phyloP scores from a whole-genome alignment of 2,797 vertebrate genomes.

The Arrhamphus sclerolepis region DNA sequence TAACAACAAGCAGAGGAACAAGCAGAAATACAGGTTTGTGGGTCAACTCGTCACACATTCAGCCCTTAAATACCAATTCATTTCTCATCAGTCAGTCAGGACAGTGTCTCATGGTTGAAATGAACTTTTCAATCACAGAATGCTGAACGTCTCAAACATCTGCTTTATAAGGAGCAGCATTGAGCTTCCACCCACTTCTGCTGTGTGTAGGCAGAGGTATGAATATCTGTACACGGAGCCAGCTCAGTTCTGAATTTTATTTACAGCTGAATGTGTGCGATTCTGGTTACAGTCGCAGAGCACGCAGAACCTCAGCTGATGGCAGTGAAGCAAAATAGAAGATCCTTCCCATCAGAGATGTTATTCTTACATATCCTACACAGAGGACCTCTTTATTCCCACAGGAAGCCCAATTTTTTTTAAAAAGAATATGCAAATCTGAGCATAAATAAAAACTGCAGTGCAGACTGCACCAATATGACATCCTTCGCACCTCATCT shows the following conservation, averaged over 20 bases:
- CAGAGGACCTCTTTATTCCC: too few relatives aligned
- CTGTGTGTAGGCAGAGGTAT: constrained; percentile 52
- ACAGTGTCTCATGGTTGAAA: not conserved
- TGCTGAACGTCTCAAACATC: constrained; percentile 36
- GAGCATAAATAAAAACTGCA: too few relatives aligned
- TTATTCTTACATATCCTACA: too few relatives aligned
- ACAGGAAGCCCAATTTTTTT: too few relatives aligned
- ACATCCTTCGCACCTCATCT: not conserved
- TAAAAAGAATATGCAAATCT: too few relatives aligned
- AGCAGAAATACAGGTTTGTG: not conserved
- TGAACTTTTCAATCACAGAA: constrained; percentile 26
- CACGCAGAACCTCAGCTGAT: constrained; percentile 72
- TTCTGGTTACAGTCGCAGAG: constrained; percentile 47
- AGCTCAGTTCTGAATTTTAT: constrained; percentile 67
- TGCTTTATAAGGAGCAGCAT: constrained; percentile 43
- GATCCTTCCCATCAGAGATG: too few relatives aligned
- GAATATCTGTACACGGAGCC: constrained; percentile 33
- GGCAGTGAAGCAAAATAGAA: constrained; percentile 55
- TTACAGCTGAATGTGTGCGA: constrained; percentile 65
- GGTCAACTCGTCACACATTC: not conserved
- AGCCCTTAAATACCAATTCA: not conserved
- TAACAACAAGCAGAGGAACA: not conserved
- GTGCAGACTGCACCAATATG: not conserved
- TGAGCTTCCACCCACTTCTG: constrained; percentile 53
- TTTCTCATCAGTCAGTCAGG: not conserved